A percentile compares a stretch with the other conserved stretches of the same genome.
These are phyloP conservation scores for Plectrocnemia conspersa DNA, from an alignment of 1,140 invertebrate genomes.

Conservation along the genomic window DNA sequence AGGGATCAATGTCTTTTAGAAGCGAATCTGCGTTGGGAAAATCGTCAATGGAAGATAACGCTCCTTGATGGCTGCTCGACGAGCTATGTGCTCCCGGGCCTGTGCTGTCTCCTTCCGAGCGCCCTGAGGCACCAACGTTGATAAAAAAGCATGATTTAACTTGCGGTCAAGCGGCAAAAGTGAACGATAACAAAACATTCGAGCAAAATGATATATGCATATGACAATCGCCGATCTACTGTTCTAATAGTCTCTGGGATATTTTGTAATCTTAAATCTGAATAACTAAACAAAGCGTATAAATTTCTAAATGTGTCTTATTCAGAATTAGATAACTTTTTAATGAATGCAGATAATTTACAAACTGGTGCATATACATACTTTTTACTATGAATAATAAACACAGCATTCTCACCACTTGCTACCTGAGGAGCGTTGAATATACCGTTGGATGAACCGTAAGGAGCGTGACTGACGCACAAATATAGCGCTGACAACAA, in stretches of 20 bases:
- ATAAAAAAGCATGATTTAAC: constrained; percentile 16
- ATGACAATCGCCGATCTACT: no score
- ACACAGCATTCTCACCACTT: constrained; percentile 28
- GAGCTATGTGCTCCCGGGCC: constrained; percentile 39
- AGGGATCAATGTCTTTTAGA: constrained; percentile 49
- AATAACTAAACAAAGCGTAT: no score
- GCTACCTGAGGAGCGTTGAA: constrained; percentile 21
- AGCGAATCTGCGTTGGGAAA: constrained; percentile 43
- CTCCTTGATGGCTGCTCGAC: constrained; percentile 28
- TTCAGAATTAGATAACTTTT: no score
- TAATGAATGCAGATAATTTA: no score
- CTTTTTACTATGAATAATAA: no score
- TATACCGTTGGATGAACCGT: constrained; percentile 22
- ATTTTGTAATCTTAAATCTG: no score
- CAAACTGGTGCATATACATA: no score
- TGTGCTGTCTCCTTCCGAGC: constrained; percentile 46
- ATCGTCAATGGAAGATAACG: constrained; percentile 43
- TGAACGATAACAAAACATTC: no score
- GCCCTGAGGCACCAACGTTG: constrained; percentile 38
- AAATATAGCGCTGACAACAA: constrained; percentile 47
- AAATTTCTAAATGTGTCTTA: no score
- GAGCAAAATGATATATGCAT: no score
- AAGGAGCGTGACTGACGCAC: constrained; percentile 44
- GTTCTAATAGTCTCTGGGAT: no score
- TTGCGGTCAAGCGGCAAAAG: constrained; percentile 11